Evolutionary conservation across 2,113 vertebrate species (phyloP), one percentile per base, ranked within the genome.

Genomic region (Elephas maximus): DNA sequence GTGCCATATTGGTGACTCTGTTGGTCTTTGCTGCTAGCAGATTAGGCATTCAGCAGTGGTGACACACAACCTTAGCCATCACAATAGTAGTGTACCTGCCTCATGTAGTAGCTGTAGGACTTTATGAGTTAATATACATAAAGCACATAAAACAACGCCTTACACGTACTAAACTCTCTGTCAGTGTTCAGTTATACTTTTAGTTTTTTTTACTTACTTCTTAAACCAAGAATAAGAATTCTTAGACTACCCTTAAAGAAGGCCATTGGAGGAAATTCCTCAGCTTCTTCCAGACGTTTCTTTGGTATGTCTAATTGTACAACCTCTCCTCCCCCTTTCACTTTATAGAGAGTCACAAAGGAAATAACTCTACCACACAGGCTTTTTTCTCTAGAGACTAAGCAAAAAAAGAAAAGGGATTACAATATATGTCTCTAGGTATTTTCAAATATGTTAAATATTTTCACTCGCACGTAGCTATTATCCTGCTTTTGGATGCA

Each of bases 221-320:
- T 80, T 60, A n/a, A 90, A 88, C 60, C 44, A 84, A 69, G n/a
- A 84, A 67, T 77, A n/a, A 83, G 28, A 90, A 53, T 76, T 33
- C 14, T 81, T 57, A 83, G 79, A 24, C 17, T 6, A n/a, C 65
- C 18, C 57, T 74, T 94, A 76, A 82, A 88, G 44, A 74, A 63
- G 51, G 74, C 48, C 5, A 88, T 24, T 51, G 28, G 63, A 88
- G 51, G 24, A 33, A 10, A 30, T 33, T 90, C 82, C 33, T 53
- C 57, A 83, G 41, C 45, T 48, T 82, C 45, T 82, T 81, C 18
- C 21, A 83, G 24, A 74, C 48, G 41, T 89, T 81, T 81, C 24
- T 67, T 23, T 88, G 51, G 33, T 44, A 73, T 76, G 9, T 67
- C 60, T 44, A 77, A 65, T 57, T 65, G 44, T 14, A 77, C 4